Evolutionary conservation across 1,140 invertebrate species (phyloP).

Genomic region (Drosophila hydei): DNA sequence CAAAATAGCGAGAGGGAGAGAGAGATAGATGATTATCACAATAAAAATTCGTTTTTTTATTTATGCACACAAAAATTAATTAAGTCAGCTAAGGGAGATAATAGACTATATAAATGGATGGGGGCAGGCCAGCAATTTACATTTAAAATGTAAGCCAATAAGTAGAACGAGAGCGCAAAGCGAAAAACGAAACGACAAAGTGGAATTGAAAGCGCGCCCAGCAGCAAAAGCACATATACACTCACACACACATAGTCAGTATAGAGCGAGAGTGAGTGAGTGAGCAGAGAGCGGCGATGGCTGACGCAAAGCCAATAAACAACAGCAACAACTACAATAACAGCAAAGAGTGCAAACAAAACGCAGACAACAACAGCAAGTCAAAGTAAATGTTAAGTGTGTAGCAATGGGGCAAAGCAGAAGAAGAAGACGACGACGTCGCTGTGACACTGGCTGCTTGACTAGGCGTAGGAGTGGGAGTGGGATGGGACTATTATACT

Average conservation of each 20-base stretch:
- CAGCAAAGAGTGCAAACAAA: constrained; percentile 30
- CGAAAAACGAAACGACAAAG: constrained; percentile 36
- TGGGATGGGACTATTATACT: background rate
- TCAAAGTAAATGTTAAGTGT: constrained; percentile 42
- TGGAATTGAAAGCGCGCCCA: constrained; percentile 16
- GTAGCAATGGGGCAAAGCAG: constrained; percentile 17
- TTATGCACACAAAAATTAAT: constrained; percentile 54
- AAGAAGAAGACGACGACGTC: constrained; percentile 5
- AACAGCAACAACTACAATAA: constrained; percentile 22
- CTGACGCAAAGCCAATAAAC: constrained; percentile 49
- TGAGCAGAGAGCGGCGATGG: constrained; percentile 2
- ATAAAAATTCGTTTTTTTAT: constrained; percentile 17
- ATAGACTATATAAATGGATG: constrained; percentile 19
- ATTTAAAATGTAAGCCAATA: constrained; percentile 68
- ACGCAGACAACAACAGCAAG: constrained; percentile 31
- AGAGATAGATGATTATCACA: constrained; percentile 29
- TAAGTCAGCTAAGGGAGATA: constrained; percentile 50
- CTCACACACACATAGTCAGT: constrained; percentile 6
- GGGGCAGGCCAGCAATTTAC: constrained; percentile 47
- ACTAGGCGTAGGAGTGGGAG: background rate
- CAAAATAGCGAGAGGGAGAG: background rate
- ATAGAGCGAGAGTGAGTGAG: constrained; percentile 5
- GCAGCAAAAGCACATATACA: constrained; percentile 7
- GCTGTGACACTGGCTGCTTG: constrained; percentile 2
- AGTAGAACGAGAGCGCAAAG: constrained; percentile 35